Percentiles rank a stretch among this genome's conserved stretches.
Conservation (phyloP, 2,797 vertebrate species). For the Pachyuromys duprasi region DNA sequence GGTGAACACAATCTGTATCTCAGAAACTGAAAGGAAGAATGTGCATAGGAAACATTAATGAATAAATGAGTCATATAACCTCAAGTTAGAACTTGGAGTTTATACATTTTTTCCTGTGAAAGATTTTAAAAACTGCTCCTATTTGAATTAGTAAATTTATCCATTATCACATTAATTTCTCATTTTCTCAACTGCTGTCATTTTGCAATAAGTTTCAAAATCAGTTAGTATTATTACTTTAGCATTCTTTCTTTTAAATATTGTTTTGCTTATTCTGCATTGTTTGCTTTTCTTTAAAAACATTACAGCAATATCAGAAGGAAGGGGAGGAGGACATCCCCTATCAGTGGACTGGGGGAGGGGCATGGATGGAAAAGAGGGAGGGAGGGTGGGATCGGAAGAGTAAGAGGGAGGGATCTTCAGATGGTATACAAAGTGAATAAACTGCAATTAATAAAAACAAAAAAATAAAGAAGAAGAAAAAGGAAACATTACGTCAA, state of each 20-base stretch:
- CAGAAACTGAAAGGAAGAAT: slow-evolving; percentile 29
- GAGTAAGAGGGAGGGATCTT: too few species aligned
- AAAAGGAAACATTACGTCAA: background rate
- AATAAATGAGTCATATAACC: slow-evolving; percentile 40
- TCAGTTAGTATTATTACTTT: background rate
- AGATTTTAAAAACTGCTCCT: slow-evolving; percentile 38
- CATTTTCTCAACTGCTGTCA: background rate
- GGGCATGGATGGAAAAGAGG: too few species aligned
- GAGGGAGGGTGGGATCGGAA: too few species aligned
- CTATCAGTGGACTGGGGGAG: too few species aligned
- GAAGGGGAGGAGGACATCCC: too few species aligned
- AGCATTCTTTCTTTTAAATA: slow-evolving; percentile 5
- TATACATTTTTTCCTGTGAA: background rate
- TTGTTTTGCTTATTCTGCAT: background rate
- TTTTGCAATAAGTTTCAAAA: slow-evolving; percentile 58
- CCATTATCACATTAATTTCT: background rate
- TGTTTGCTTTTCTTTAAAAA: background rate
- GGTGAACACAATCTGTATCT: background rate
- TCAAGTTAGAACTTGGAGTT: background rate
- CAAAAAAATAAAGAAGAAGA: too few species aligned
- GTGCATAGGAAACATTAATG: background rate
- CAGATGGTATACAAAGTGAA: too few species aligned
- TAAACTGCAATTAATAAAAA: too few species aligned
- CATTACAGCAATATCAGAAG: background rate
- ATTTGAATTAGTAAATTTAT: background rate